Conservation (phyloP, 1,140 invertebrate species). For the Gryon sp. region DNA sequence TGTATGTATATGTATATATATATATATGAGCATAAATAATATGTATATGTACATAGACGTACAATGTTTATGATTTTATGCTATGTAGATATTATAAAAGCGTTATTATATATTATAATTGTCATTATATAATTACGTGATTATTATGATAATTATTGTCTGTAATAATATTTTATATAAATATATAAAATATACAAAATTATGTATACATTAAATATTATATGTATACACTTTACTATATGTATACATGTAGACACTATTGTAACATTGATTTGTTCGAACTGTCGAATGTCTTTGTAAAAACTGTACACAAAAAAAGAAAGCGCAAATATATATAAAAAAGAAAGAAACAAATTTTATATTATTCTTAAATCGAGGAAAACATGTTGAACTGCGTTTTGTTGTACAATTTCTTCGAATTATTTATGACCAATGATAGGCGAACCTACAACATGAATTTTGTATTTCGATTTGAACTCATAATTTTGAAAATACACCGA, state of each 20-base stretch:
- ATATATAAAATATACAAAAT: conserved; percentile 51
- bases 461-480: not conserved
- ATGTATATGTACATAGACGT: conserved; percentile 49
- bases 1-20: conserved; percentile 34
- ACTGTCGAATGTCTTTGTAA: conserved; percentile 73
- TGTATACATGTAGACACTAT: conserved; percentile 58
- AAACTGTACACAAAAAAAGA: conserved; percentile 71
- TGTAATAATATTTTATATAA: conserved; percentile 68
- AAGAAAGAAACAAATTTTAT: conserved; percentile 75
- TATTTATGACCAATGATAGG: conserved; percentile 21
- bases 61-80: conserved; percentile 36
- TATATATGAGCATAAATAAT: too few relatives aligned
- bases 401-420: conserved; percentile 14
- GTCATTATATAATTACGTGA: conserved; percentile 55
- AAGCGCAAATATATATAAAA: conserved; percentile 66
- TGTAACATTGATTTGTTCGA: conserved; percentile 69
- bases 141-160: conserved; percentile 64
- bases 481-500: not conserved
- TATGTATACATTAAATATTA: conserved; percentile 59
- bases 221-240: conserved; percentile 52
- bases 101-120: conserved; percentile 48
- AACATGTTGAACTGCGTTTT: conserved; percentile 29
- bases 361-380: conserved; percentile 61
- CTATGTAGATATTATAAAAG: conserved; percentile 55
- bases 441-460: not conserved